Evolutionary conservation across 2,797 vertebrate genomes (phyloP).

Genomic region (Ptychadena robeensis): DNA sequence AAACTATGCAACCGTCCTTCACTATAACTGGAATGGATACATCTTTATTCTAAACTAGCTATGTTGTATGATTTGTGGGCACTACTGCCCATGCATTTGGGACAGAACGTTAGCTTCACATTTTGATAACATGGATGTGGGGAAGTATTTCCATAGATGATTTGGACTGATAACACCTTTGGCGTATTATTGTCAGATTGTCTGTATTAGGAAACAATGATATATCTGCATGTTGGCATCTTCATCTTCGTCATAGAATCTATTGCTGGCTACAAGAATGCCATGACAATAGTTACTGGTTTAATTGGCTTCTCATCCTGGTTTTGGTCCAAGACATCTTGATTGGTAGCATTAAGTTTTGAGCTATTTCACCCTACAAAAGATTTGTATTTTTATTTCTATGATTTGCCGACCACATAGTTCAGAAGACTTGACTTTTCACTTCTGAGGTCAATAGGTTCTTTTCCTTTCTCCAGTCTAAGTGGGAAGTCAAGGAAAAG

Average conservation of each 20-base stretch:
- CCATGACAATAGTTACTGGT: background rate
- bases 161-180: constrained; percentile 32
- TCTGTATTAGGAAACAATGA: constrained; percentile 25
- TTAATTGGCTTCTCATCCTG: constrained; percentile 4
- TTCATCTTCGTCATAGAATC: constrained; percentile 1
- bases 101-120: background rate
- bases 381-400: too few species aligned
- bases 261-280: background rate
- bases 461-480: too few species aligned
- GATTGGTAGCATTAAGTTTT: background rate
- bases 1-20: background rate
- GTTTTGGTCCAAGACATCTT: background rate
- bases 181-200: constrained; percentile 7
- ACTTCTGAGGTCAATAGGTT: too few species aligned
- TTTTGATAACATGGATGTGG: constrained; percentile 25
- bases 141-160: constrained; percentile 22
- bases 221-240: constrained; percentile 34
- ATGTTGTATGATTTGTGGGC: background rate
- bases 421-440: too few species aligned
- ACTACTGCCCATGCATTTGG: background rate
- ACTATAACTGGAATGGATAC: background rate
- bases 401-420: too few species aligned
- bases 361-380: too few species aligned
- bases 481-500: too few species aligned
- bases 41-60: background rate